A percentile compares a stretch with the other conserved stretches of the same genome.
Evolutionary conservation across 2,888 invertebrate species (phyloP).

Genomic region (Euplagia quadripunctaria): DNA sequence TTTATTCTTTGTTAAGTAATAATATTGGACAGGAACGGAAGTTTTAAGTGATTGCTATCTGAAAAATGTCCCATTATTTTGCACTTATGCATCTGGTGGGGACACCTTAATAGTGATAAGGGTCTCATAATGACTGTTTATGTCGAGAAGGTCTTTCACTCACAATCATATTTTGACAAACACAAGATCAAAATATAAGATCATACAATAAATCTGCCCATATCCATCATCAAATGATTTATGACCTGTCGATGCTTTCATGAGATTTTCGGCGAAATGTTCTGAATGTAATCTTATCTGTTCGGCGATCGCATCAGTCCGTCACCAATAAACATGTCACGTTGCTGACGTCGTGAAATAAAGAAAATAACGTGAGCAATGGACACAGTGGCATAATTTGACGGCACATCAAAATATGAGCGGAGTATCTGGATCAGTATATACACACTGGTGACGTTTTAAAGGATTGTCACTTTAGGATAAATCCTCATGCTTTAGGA

Average conservation of each 20-base stretch:
- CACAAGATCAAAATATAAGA: not conserved
- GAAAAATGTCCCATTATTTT: not conserved
- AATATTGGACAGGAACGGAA: not conserved
- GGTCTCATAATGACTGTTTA: not conserved
- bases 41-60: not conserved
- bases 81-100: not conserved
- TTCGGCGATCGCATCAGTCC: constrained; percentile 66
- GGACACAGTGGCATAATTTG: constrained; percentile 80
- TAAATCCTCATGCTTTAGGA: too few species aligned
- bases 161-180: not conserved
- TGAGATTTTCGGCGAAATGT: constrained; percentile 56
- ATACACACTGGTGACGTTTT: constrained; percentile 32
- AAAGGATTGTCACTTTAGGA: not conserved
- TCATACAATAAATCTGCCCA: constrained; percentile 28
- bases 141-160: not conserved
- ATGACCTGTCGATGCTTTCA: constrained; percentile 48
- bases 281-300: constrained; percentile 77
- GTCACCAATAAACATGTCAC: constrained; percentile 83
- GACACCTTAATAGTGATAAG: not conserved
- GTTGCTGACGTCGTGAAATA: constrained; percentile 68
- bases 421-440: constrained; percentile 17
- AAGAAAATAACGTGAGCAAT: constrained; percentile 73
- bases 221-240: constrained; percentile 51
- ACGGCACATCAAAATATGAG: constrained; percentile 76
- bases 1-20: too few species aligned